Base-by-base conservation (phyloP, 2,797 vertebrate genomes). In the Danio jaintianensis region DNA sequence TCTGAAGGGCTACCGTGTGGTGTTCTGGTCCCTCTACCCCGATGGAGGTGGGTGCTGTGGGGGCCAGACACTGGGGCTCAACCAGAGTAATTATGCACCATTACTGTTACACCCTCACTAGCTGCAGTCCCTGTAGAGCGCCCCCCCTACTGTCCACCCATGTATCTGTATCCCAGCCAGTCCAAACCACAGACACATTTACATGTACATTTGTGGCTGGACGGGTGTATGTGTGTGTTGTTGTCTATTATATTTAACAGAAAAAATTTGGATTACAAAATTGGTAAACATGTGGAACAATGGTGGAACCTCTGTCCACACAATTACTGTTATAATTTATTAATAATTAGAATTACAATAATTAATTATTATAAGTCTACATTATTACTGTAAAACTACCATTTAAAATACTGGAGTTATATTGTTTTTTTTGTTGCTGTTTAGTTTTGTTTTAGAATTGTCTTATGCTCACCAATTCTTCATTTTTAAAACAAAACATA, bases 1-100 rank as follows among this genome's bases (percentile, higher is more conserved):
- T 55, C 89, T 99, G 79, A 99, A 97, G 88, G 97, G 97, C 1
- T 99, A 98, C 77, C 92, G 97, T 0, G 94, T 96, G 75, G 96
- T 98, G 84, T 99, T 97, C 94, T 99, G 97, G 97, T 96, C 96
- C 6, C 95, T 99, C 66, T 98, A 96, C 78, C 93, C 95, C 20
- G 97, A 99, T 0, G 97, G 97, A 89, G 97, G 97, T 97, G 87
- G 89, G 95, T 89, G 69, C 75, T 82, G 71, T 71, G 64, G 72
- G 73, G 75, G 78, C 55, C 78, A 84, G 47, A 59, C 64, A 42
- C 63, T 70, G 67, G 76, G 72, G 56, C 74, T 81, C 56, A 78
- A 53, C 48, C 81, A 83, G 56, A 85, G 78, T 83, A 85, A 86
- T 73, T 85, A 85, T 82, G 75, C 20, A 43, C 38, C 79, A 80